Percentiles rank a stretch among this genome's conserved stretches.
These are phyloP conservation scores for Zaprionus lineosus DNA, from an alignment of 2,888 invertebrate species.

Conservation along the genomic window DNA sequence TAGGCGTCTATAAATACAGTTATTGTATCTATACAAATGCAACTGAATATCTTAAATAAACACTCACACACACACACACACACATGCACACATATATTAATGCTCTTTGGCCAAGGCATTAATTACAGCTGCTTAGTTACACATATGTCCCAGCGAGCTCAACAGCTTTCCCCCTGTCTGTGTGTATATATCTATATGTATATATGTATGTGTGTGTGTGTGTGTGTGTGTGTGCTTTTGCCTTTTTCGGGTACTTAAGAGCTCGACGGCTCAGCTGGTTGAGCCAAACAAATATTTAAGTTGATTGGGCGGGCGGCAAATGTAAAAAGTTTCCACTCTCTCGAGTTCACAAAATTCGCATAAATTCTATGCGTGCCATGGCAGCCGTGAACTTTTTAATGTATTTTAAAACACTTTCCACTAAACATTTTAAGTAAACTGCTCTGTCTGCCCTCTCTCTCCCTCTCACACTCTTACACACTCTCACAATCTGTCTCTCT, in stretches of 20 bases:
- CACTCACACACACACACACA: background rate
- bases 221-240: background rate
- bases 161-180: no score
- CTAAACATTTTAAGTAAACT: constrained; percentile 79
- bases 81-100: background rate
- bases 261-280: constrained; percentile 51
- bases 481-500: constrained; percentile 5
- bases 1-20: background rate
- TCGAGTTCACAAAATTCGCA: constrained; percentile 77
- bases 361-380: constrained; percentile 77
- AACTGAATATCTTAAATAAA: constrained; percentile 7
- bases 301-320: constrained; percentile 70
- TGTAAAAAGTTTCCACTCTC: constrained; percentile 76
- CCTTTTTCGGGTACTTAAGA: constrained; percentile 34
- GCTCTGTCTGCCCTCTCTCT: constrained; percentile 32
- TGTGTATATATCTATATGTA: background rate
- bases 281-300: constrained; percentile 74
- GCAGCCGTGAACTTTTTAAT: constrained; percentile 78
- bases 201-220: background rate
- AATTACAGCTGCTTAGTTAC: constrained; percentile 30
- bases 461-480: no score
- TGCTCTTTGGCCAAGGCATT: constrained; percentile 22
- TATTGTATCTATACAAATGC: background rate
- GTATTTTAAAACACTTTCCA: constrained; percentile 80
- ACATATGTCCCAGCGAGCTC: no score